Evolutionary conservation across 2,888 invertebrate species (phyloP), one percentile per base, ranked within the genome.

Genomic region (Rhagium mordax): DNA sequence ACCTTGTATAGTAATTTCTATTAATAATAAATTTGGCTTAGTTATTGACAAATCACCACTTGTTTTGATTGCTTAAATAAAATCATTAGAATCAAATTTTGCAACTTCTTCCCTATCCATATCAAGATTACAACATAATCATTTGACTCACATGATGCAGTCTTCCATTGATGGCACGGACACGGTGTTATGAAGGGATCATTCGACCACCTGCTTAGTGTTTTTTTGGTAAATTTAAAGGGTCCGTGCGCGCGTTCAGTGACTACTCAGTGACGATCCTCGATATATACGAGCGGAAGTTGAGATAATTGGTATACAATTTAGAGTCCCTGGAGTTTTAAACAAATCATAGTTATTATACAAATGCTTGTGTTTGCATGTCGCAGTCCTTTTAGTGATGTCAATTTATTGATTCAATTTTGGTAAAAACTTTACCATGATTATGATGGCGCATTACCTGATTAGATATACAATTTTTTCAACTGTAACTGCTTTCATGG

Each of bases 291-390:
- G 60, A 29, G 60, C 49, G 49, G 64, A 65, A 65, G 53, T 65
- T 20, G 20, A 48, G 49, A 80, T 85, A 85, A 85, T 85, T 85
- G 84, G 84, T 84, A 84, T 85, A 82, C 84, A 85, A 85, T 85
- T 84, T 83, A 79, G 81, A 13, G 53, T 81, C 84, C 81, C 83
- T 79, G 72, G 84, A 82, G 84, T 80, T 82, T 82, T 79, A 79
- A 79, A 79, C 85, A 84, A n/a, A 84, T 85, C 76, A 84, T 82
- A 81, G 83, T 83, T 83, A 85, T 85, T 84, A 84, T 59, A 59
- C 69, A 27, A 67, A 71, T 55, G 69, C 65, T 71, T 49, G 71
- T 64, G 53, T 55, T 67, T 70, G 65, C 67, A 76, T 74, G 74
- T 68, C 64, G 71, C 64, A 59, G 67, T 29, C 49, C 72, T 70